Evolutionary conservation across 2,888 invertebrate species (phyloP).

Genomic region (Trypoxylon attenuatum): DNA sequence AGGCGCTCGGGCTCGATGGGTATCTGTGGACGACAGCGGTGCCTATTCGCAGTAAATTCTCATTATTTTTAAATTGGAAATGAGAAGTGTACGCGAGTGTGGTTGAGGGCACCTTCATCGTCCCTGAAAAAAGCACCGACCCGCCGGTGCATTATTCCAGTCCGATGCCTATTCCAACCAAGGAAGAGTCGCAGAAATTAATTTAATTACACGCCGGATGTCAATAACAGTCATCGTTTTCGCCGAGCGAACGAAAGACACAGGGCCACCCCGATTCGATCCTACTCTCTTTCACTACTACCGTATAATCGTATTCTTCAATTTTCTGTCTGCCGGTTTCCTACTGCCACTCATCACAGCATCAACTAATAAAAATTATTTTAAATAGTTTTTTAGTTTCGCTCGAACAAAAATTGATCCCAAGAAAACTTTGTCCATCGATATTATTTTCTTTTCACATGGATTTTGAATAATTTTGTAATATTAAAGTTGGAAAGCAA

Average conservation of each 20-base stretch:
- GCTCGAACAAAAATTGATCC: no score
- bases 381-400: no score
- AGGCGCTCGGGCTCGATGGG: conserved; percentile 56
- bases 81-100: conserved; percentile 56
- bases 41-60: conserved; percentile 58
- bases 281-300: no score
- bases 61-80: conserved; percentile 67
- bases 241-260: conserved; percentile 8
- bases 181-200: conserved; percentile 48
- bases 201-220: conserved; percentile 50
- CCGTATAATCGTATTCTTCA: no score
- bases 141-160: conserved; percentile 48
- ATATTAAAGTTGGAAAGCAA: no score
- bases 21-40: conserved; percentile 61
- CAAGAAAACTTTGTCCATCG: no score
- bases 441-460: no score
- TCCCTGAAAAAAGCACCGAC: conserved; percentile 14
- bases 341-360: no score
- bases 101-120: conserved; percentile 47
- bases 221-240: conserved; percentile 45
- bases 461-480: no score
- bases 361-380: no score
- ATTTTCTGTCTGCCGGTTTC: no score
- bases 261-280: neutral
- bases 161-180: conserved; percentile 41